Conservation (phyloP, 1,140 invertebrate species). For the Cyclina sinensis region DNA sequence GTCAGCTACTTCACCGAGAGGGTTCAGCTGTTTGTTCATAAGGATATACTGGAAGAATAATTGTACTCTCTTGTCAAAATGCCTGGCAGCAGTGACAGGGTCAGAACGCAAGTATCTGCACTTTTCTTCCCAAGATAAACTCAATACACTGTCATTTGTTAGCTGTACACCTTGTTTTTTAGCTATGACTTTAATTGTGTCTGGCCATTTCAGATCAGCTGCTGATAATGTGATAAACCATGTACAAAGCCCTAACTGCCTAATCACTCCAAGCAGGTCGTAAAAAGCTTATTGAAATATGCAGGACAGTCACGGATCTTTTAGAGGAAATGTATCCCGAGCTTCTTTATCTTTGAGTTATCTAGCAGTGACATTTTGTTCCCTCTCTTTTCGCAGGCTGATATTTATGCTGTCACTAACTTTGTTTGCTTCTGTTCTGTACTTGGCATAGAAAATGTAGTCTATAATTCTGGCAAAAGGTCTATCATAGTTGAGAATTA, state of each 20-base stretch:
- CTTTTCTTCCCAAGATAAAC: conserved; percentile 37
- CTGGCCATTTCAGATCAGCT: conserved; percentile 37
- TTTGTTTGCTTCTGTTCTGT: conserved; percentile 10
- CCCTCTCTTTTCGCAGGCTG: neutral
- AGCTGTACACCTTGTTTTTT: conserved; percentile 43
- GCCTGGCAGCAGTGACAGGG: conserved; percentile 30
- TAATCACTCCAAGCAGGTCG: conserved; percentile 40
- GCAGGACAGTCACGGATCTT: conserved; percentile 14
- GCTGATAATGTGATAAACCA: conserved; percentile 35
- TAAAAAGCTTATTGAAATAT: conserved; percentile 14
- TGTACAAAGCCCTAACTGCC: conserved; percentile 22
- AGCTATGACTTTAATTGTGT: conserved; percentile 56
- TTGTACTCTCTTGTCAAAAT: conserved; percentile 53
- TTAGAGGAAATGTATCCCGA: conserved; percentile 21
- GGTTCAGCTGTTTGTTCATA: neutral
- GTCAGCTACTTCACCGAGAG: neutral
- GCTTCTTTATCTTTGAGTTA: conserved; percentile 40
- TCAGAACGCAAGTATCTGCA: conserved; percentile 21
- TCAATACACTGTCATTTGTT: conserved; percentile 39
- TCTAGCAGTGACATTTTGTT: conserved; percentile 42
- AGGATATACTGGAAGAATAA: conserved; percentile 18
- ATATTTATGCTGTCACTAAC: conserved; percentile 18
- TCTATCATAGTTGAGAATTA: conserved; percentile 40
- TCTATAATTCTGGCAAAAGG: conserved; percentile 19
- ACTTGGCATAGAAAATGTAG: conserved; percentile 19